Evolutionary conservation across 2,888 invertebrate genomes (phyloP), one percentile per base, ranked within the genome.

Genomic region (Lithophane socia): DNA sequence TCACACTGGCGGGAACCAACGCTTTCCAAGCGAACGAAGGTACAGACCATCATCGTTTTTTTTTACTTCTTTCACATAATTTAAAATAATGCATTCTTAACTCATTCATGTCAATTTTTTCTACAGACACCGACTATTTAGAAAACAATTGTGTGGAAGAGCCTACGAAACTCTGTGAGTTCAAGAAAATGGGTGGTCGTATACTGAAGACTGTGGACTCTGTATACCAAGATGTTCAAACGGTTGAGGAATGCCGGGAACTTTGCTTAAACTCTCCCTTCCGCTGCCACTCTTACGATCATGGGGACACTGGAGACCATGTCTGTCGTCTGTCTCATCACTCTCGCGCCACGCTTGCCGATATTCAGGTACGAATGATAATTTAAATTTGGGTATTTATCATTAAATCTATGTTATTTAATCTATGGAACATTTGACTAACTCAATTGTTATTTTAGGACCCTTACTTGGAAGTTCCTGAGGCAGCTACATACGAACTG

Each of bases 91-190:
- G 65, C 71, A 47, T 64, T 63, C 47, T 49, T 73, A 52, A 77
- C 75, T 75, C 13, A 77, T 44, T 71, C 61, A 63, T 72, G 58
- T 42, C 63, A 12, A 63, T 63, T 80, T 64, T 72, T 65, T 66
- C 88, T 92, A 60, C 88, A 97, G 97, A 97, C 84, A 96, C 97
- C 91, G 99, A 99, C 92, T 99, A 99, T 95, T 97, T 99, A 96
- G 99, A 99, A 94, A 99, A 99, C 95, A 98, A 99, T 94, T 99
- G 99, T 94, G 98, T 99, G 56, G 99, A 99, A 91, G 99, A 99
- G 92, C 99, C 99, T n/a, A 98, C 98, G 69, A 99, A 99, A 94
- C 97, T 99, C 83, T 99, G 99, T 96, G 99, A 99, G 95, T 99
- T 99, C 97, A 99, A 99, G 95, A 98, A 98, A 92, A 97, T 98